Conservation (phyloP, 2,888 invertebrate genomes). For the Pheosia tremula region DNA sequence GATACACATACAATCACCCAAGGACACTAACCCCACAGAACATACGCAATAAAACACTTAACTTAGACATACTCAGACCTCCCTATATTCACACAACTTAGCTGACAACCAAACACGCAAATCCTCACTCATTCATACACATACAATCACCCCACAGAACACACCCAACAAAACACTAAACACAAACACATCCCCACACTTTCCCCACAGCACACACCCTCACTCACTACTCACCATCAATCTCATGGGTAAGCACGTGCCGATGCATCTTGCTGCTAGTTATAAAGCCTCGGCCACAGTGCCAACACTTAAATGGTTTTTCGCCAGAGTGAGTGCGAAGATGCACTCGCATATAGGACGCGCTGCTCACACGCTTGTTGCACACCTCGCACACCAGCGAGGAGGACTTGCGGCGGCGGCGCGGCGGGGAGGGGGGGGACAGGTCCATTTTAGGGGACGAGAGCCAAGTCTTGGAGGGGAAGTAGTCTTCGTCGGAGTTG, state of each 20-base stretch:
- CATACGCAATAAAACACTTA: neutral
- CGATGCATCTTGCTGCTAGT: conserved; percentile 75
- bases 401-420: conserved; percentile 22
- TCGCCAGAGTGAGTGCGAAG: conserved; percentile 75
- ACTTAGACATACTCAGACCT: too few species aligned
- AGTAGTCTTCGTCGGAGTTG: conserved; percentile 68
- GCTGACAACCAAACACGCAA: neutral
- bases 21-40: neutral
- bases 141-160: neutral
- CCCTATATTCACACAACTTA: neutral
- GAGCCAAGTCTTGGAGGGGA: conserved; percentile 72
- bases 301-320: conserved; percentile 66
- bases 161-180: neutral
- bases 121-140: neutral
- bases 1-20: too few species aligned
- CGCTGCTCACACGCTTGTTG: conserved; percentile 60
- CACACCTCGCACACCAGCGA: conserved; percentile 55
- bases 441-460: conserved; percentile 40
- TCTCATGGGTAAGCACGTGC: conserved; percentile 67
- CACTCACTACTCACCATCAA: conserved; percentile 44
- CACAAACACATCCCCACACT: neutral
- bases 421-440: conserved; percentile 19
- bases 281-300: conserved; percentile 67
- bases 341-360: conserved; percentile 66
- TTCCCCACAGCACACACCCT: neutral